phyloP scores from a whole-genome alignment of 2,113 vertebrate species.

The Athene noctua region DNA sequence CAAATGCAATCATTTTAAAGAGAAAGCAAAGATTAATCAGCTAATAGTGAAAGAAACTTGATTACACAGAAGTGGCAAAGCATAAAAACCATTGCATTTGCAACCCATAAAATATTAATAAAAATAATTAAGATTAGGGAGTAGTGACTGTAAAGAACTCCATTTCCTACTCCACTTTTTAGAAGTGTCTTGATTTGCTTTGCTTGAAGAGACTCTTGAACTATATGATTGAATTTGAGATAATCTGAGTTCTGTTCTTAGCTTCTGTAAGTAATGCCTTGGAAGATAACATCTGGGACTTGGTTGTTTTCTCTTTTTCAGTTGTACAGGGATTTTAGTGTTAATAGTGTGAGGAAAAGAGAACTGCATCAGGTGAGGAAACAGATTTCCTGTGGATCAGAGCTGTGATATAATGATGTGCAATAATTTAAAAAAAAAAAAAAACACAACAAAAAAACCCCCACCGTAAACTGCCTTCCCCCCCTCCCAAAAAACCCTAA shows the following conservation, averaged over 20 bases:
- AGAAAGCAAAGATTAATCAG: conserved; percentile 40
- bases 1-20: neutral
- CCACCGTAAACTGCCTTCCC: neutral
- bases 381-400: neutral
- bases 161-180: neutral
- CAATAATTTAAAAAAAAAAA: too few relatives aligned
- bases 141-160: neutral
- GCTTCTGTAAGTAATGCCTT: neutral
- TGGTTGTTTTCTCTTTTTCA: neutral
- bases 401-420: neutral
- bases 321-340: neutral
- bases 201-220: neutral
- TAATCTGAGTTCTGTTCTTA: neutral
- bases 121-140: neutral
- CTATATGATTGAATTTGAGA: neutral
- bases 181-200: neutral
- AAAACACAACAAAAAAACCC: too few relatives aligned
- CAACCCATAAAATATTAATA: conserved; percentile 16
- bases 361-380: neutral
- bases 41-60: conserved; percentile 16
- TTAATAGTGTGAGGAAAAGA: neutral
- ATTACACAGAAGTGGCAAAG: neutral
- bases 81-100: neutral
- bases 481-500: neutral
- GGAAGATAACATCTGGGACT: neutral